phyloP scores from a whole-genome alignment of 1,140 invertebrate genomes.

The Trinorchestia longiramus region DNA sequence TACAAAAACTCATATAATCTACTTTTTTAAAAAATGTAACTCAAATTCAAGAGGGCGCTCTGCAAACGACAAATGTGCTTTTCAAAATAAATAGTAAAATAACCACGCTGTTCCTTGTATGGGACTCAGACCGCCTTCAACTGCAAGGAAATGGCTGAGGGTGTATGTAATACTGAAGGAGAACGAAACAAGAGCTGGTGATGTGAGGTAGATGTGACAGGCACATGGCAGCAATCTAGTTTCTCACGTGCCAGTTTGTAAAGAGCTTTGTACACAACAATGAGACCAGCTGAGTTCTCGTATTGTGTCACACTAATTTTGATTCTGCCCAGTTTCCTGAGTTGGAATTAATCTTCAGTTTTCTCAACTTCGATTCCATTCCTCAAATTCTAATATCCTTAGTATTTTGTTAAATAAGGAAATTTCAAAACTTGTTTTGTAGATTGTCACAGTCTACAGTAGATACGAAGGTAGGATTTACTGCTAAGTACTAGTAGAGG shows the following conservation, averaged over 20 bases:
- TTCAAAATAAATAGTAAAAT: background rate
- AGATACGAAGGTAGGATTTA: too few species aligned
- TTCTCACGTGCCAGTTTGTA: background rate
- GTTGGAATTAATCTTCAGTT: background rate
- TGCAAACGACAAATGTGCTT: background rate
- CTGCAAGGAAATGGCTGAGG: background rate
- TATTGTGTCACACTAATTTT: background rate
- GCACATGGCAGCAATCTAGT: background rate
- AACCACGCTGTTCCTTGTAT: background rate
- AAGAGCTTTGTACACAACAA: background rate
- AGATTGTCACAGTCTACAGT: too few species aligned
- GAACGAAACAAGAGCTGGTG: background rate
- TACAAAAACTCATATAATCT: too few species aligned
- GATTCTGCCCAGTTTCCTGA: background rate
- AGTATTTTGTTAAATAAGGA: too few species aligned
- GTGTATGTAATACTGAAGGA: background rate
- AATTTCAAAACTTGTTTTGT: too few species aligned
- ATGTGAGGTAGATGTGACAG: background rate
- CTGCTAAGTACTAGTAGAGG: too few species aligned
- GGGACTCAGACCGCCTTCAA: background rate
- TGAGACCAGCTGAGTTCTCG: background rate
- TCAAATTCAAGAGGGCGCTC: background rate
- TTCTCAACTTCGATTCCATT: background rate
- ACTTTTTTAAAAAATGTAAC: too few species aligned
- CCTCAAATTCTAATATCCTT: background rate